A percentile compares a stretch with the other conserved stretches of the same genome.
Conservation (phyloP, 2,888 invertebrate genomes). For the Hoplodrina blanda region DNA sequence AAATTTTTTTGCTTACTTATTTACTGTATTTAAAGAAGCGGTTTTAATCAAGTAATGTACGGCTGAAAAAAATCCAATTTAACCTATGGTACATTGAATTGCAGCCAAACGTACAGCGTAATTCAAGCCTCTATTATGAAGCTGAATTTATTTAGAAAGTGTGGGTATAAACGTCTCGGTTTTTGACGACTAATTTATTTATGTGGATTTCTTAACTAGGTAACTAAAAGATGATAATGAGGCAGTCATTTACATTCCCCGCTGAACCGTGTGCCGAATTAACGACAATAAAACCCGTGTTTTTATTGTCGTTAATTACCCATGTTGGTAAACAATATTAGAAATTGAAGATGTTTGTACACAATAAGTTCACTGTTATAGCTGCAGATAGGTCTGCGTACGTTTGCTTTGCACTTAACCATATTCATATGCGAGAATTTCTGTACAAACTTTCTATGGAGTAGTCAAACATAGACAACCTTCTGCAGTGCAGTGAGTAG, state of each 20-base stretch:
- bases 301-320: background rate
- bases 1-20: background rate
- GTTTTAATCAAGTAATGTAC: background rate
- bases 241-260: conserved; percentile 8
- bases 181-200: background rate
- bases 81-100: background rate
- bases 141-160: conserved; percentile 47
- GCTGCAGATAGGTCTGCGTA: background rate
- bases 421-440: conserved; percentile 21
- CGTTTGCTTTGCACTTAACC: conserved; percentile 20
- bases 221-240: conserved; percentile 8
- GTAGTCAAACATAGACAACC: conserved; percentile 56
- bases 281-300: too few relatives aligned
- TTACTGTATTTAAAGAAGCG: background rate
- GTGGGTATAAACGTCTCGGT: background rate
- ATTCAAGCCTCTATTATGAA: conserved; percentile 1
- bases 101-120: background rate
- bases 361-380: background rate
- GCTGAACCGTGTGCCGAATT: too few relatives aligned
- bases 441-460: conserved; percentile 63
- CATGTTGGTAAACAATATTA: background rate
- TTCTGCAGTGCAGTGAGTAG: conserved; percentile 51
- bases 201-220: background rate
- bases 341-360: background rate
- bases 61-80: background rate